Percentiles rank a stretch among this genome's conserved stretches.
phyloP scores from a whole-genome alignment of 2,113 vertebrate genomes.

The Calypte anna region DNA sequence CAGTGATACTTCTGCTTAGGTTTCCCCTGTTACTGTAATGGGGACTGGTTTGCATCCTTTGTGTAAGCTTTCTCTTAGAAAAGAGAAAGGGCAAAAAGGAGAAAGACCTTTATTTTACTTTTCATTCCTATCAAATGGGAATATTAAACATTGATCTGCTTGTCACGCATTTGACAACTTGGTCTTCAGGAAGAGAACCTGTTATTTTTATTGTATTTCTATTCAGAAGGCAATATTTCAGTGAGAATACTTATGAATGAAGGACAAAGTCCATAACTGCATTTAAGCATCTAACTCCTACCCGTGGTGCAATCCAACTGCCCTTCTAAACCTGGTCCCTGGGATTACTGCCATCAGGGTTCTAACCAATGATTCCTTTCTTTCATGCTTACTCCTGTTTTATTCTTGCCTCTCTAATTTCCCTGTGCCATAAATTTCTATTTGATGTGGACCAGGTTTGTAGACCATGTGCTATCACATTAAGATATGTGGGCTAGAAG shows the following conservation, averaged over 20 bases:
- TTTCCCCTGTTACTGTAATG: neutral
- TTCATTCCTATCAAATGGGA: neutral
- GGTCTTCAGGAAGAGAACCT: neutral
- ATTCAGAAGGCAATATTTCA: neutral
- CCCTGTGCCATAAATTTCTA: neutral
- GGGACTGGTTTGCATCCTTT: neutral
- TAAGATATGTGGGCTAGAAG: neutral
- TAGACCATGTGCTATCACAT: neutral
- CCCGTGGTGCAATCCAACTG: neutral
- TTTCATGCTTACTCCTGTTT: neutral
- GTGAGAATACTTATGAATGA: neutral
- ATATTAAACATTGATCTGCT: neutral
- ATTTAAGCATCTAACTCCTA: neutral
- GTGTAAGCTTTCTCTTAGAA: neutral
- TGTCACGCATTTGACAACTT: rapidly evolving
- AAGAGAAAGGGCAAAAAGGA: neutral
- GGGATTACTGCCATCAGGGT: neutral
- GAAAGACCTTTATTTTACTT: neutral
- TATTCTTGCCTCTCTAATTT: neutral
- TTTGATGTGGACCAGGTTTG: neutral
- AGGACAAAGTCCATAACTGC: neutral
- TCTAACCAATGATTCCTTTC: neutral
- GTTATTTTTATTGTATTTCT: neutral
- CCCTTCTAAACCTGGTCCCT: neutral
- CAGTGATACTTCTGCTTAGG: neutral